These are phyloP conservation scores for Trachythela sp. DNA, from an alignment of 64 coral and sea anemone species.

Conservation along the genomic window DNA sequence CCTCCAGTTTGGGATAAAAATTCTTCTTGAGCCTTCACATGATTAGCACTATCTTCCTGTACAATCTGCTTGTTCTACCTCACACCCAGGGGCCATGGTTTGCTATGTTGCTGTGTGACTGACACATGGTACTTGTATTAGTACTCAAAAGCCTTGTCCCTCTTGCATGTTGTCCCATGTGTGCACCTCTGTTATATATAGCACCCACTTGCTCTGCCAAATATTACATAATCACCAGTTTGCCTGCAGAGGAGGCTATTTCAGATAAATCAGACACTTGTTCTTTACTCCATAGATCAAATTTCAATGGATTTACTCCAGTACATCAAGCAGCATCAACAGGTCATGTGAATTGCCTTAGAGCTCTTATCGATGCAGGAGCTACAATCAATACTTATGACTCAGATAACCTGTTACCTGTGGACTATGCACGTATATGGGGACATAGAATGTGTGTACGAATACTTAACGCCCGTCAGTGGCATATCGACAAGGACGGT, in stretches of 20 bases:
- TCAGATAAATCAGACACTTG: background rate
- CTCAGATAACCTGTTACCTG: constrained; percentile 61
- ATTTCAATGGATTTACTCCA: constrained; percentile 67
- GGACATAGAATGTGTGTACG: constrained; percentile 73
- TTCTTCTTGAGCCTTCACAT: too few relatives aligned
- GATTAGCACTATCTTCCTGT: too few relatives aligned
- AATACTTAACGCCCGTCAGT: constrained; percentile 71
- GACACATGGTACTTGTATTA: too few relatives aligned
- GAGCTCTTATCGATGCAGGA: constrained; percentile 62
- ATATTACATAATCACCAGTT: background rate
- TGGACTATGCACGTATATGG: constrained; percentile 84
- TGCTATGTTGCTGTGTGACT: too few relatives aligned
- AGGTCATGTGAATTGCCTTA: constrained; percentile 83
- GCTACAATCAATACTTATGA: constrained; percentile 62
- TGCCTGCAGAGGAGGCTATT: too few relatives aligned
- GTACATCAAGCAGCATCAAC: constrained; percentile 82
- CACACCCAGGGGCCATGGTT: too few relatives aligned
- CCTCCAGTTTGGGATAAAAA: too few relatives aligned
- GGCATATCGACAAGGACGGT: constrained; percentile 85
- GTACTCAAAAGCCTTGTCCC: too few relatives aligned
- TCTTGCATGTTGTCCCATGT: too few relatives aligned
- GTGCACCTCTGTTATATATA: too few relatives aligned
- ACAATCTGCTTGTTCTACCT: too few relatives aligned
- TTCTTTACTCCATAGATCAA: constrained; percentile 50
- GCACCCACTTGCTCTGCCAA: too few relatives aligned